Evolutionary conservation across 2,888 invertebrate genomes (phyloP).

Genomic region (Antheraea assamensis): DNA sequence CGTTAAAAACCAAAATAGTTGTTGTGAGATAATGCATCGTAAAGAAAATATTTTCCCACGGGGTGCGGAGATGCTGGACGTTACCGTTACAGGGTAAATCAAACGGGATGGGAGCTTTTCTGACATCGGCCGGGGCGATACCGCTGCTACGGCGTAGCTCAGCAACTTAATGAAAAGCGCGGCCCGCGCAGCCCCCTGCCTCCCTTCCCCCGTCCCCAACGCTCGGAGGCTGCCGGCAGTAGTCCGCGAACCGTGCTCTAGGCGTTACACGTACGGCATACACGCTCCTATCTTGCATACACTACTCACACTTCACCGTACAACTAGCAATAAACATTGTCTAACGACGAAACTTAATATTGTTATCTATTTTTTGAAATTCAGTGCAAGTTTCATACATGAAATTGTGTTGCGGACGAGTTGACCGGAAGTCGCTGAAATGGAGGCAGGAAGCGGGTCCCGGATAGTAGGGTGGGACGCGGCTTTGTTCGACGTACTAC

Average conservation of each 20-base stretch:
- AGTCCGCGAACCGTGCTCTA: slow-evolving; percentile 73
- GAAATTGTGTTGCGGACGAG: slow-evolving; percentile 44
- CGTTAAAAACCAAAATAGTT: background rate
- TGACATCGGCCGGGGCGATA: slow-evolving; percentile 59
- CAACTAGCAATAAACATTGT: slow-evolving; percentile 44
- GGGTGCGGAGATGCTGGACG: slow-evolving; percentile 33
- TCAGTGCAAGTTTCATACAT: slow-evolving; percentile 66
- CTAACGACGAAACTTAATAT: slow-evolving; percentile 47
- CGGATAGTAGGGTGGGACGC: slow-evolving; percentile 65
- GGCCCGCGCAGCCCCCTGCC: slow-evolving; percentile 76
- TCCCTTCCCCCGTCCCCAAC: slow-evolving; percentile 65
- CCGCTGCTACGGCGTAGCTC: slow-evolving; percentile 62
- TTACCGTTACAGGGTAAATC: slow-evolving; percentile 54
- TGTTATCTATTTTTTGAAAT: slow-evolving; percentile 33
- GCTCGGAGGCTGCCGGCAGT: slow-evolving; percentile 72
- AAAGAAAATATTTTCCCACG: slow-evolving; percentile 36
- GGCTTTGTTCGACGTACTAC: slow-evolving; percentile 72
- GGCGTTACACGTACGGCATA: slow-evolving; percentile 54
- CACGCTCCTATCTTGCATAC: slow-evolving; percentile 43
- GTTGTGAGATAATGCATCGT: slow-evolving; percentile 19
- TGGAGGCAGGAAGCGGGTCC: slow-evolving; percentile 46
- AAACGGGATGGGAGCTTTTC: slow-evolving; percentile 53
- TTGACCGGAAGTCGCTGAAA: slow-evolving; percentile 51
- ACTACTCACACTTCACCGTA: slow-evolving; percentile 45
- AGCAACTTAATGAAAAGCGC: slow-evolving; percentile 65